phyloP scores from a whole-genome alignment of 2,888 invertebrate genomes.

The Tenodera sinensis region DNA sequence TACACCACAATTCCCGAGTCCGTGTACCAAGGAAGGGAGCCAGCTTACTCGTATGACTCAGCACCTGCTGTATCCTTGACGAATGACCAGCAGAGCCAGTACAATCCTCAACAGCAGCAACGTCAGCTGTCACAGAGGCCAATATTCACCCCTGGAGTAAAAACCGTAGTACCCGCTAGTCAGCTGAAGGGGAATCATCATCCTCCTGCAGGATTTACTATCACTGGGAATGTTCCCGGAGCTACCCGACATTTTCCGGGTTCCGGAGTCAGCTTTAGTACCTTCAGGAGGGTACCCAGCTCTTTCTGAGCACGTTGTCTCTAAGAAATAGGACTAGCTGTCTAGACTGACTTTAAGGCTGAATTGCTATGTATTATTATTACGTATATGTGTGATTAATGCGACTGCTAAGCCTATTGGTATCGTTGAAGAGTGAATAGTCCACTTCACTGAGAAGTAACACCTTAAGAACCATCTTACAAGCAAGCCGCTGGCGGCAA shows the following conservation, averaged over 20 bases:
- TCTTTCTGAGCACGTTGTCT: not conserved
- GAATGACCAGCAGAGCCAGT: conserved; percentile 13
- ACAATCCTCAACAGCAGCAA: conserved; percentile 37
- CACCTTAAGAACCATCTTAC: not conserved
- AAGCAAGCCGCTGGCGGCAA: not conserved
- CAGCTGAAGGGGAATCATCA: not conserved
- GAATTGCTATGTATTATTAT: not conserved
- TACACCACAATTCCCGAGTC: not conserved
- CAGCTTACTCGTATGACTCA: not conserved
- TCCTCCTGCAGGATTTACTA: not conserved
- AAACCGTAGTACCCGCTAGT: conserved; percentile 38
- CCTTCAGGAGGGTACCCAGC: conserved; percentile 18
- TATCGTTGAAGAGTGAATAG: not conserved
- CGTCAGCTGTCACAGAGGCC: conserved; percentile 40
- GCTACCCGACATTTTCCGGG: conserved; percentile 24
- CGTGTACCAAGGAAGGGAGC: not conserved
- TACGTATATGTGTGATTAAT: not conserved
- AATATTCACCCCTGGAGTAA: conserved; percentile 39
- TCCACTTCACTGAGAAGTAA: not conserved
- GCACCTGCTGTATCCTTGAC: not conserved
- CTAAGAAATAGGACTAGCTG: not conserved
- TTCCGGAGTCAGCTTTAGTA: conserved; percentile 26
- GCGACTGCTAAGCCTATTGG: not conserved
- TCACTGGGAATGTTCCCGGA: not conserved
- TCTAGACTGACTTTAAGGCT: not conserved